Base-by-base conservation (phyloP, 1,140 invertebrate species). In the Macrobrachium nipponense region DNA sequence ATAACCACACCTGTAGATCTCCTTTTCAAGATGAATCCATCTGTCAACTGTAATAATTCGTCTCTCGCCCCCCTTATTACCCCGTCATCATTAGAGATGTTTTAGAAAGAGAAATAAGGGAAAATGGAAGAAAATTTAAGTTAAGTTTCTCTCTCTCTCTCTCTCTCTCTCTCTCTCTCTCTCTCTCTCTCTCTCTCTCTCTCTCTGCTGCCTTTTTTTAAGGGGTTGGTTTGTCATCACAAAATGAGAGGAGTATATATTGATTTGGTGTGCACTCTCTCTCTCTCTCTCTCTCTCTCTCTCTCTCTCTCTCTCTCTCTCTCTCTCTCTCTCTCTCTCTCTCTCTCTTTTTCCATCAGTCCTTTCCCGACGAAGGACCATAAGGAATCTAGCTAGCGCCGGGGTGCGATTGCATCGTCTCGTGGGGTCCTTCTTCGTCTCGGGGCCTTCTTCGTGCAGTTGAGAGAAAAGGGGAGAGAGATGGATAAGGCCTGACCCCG, bases 151-250 rank as follows among this genome's bases (percentile, higher is more conserved):
- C 8, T 58, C 64, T 1, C 64, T 0, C 17, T 17, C 27, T 66
- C 62, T n/a, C 80, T 17, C n/a, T 43, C 27, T 20, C 27, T 66
- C 44, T 59, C 36, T 73, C 44, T 73, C 43, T 58, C n/a, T 51
- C 44, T 58, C 80, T 27, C 23, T 23, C 59, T 43, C 44, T 64
- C 58, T 76, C 14, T 64, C 75, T 44, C 72, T 76, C 61, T 27
- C 60, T n/a, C 64, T 0, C 17, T 17, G n/a, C n/a, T n/a, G n/a
- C n/a, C n/a, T n/a, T n/a, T n/a, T n/a, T n/a, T n/a, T n/a, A n/a
- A n/a, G n/a, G n/a, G n/a, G n/a, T n/a, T n/a, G n/a, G n/a, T n/a
- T n/a, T n/a, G n/a, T n/a, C n/a, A n/a, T n/a, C n/a, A n/a, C n/a
- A n/a, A n/a, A n/a, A n/a, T n/a, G n/a, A n/a, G n/a, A n/a, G n/a